Evolutionary conservation across 2,888 invertebrate genomes (phyloP).

Genomic region (Nymphalis urticae): DNA sequence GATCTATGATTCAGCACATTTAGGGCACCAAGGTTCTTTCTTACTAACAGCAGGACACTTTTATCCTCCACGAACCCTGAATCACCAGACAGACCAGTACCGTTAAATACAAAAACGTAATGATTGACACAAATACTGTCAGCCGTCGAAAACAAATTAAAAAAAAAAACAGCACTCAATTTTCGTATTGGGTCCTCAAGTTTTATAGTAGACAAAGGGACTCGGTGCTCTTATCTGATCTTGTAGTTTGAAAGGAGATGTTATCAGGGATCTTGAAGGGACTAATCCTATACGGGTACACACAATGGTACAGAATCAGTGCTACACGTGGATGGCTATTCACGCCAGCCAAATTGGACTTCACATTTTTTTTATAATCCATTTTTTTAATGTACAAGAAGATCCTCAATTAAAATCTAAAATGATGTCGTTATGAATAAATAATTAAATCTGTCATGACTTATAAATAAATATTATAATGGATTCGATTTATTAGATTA

Average conservation of each 20-base stretch:
- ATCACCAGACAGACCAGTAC: conserved; percentile 32
- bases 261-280: conserved; percentile 59
- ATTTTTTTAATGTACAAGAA: no score
- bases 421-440: no score
- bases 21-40: background rate
- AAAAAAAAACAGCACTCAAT: conserved; percentile 44
- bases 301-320: conserved; percentile 58
- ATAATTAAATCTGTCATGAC: no score
- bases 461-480: no score
- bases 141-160: conserved; percentile 28
- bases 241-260: conserved; percentile 51
- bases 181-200: conserved; percentile 49
- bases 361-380: conserved; percentile 27
- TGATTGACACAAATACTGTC: conserved; percentile 48
- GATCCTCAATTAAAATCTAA: no score
- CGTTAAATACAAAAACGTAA: conserved; percentile 56
- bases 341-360: conserved; percentile 63
- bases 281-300: conserved; percentile 60
- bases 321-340: conserved; percentile 64
- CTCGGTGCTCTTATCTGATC: conserved; percentile 57
- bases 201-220: conserved; percentile 50
- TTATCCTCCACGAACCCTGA: conserved; percentile 1
- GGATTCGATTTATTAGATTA: no score
- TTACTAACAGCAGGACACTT: conserved; percentile 8
- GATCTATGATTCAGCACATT: conserved; percentile 14